Base-by-base conservation (phyloP, 1,140 invertebrate genomes). In the Papilio polyxenes region DNA sequence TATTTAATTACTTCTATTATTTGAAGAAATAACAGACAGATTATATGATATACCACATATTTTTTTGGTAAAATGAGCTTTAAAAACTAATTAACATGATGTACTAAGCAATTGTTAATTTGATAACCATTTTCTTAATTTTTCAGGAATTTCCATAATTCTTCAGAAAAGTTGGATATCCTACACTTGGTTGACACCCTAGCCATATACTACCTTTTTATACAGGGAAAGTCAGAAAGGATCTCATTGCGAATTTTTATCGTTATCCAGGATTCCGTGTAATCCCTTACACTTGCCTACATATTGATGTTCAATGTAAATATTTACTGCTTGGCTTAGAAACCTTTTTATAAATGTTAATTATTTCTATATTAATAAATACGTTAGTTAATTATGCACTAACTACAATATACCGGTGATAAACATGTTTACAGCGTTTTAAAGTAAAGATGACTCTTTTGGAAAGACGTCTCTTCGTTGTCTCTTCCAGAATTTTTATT, bases 271-370 rank as follows among this genome's bases (percentile, higher is more conserved):
- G 83, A 83, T 85, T 81, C 78, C 31, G 40, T 37, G 78, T 83
- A 86, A 85, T 85, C 84, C 80, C 75, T 76, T 82, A 83, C 80
- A 85, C 83, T 82, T 84, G 80, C 77, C 49, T 82, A 65, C 51
- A 83, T 82, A 86, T 86, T 84, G 82, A 84, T 82, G 74, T 65
- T 80, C 81, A 82, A 75, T 75, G 81, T 72, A 82, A 75, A 83
- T 53, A 77, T 77, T 77, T 77, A 77, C 75, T 75, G 44, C 44
- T 75, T 13, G 15, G 17, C 74, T 75, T 75, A 75, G 44, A 49
- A 1, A 40, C 13, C 23, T 13, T 72, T 72, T 56, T 20, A n/a
- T 37, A 37, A 72, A 15, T 23, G 13, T 5, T 37, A 72, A 23
- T 65, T 20, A 65, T 31, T 11, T 17, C 15, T 44, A 44, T 44